phyloP scores from a whole-genome alignment of 2,797 vertebrate genomes.

The Ibycter americanus region DNA sequence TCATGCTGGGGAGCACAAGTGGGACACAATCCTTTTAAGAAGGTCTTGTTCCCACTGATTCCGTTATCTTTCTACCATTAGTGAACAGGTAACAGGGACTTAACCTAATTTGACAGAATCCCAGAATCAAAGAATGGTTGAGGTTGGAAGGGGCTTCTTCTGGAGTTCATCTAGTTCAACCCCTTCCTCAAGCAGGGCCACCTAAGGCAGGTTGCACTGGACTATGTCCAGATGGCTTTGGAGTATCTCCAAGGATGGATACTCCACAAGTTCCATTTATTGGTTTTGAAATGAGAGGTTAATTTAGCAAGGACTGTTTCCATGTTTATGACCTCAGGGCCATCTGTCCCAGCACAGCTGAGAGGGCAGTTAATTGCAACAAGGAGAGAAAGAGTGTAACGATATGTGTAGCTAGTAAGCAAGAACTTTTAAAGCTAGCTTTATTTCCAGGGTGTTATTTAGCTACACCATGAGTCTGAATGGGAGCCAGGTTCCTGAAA shows the following conservation, averaged over 20 bases:
- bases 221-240: background rate
- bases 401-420: background rate
- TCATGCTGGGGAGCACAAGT: background rate
- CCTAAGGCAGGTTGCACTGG: background rate
- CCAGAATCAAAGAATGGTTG: background rate
- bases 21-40: background rate
- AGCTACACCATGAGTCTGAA: background rate
- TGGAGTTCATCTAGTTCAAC: background rate
- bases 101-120: background rate
- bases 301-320: background rate
- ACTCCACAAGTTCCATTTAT: background rate
- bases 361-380: background rate
- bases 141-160: background rate
- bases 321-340: background rate
- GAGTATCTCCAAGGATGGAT: background rate
- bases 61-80: background rate
- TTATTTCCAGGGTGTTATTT: background rate
- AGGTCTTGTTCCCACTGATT: background rate
- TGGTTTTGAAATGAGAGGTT: background rate
- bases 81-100: background rate
- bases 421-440: background rate
- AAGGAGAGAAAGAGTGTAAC: background rate
- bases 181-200: background rate
- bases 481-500: background rate
- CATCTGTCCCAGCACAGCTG: background rate